Base-by-base conservation (phyloP, 2,888 invertebrate species). In the Julus scandinavius region DNA sequence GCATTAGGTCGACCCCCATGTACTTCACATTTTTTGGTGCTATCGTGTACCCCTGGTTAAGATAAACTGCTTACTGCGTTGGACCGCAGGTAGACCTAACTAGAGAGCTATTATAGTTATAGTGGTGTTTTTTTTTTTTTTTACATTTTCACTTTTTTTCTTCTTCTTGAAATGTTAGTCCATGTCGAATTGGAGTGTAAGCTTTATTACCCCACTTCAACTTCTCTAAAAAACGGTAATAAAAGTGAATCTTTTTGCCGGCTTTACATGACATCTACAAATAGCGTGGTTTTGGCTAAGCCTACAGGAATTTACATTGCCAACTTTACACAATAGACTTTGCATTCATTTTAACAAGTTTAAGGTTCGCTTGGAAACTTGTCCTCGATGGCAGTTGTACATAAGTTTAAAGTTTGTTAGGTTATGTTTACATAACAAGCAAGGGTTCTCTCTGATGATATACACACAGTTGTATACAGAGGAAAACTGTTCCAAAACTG, bases 1-100 rank as follows among this genome's bases (percentile, higher is more conserved):
- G 80, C 80, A 80, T 80, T 80, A 80, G 13, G 38, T 80, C 80
- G 80, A 80, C 80, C 80, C 38, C 80, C 38, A 38, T 80, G 80
- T 15, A 80, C 80, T 80, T 40, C 80, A 80, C 80, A 80, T 80
- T 80, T 80, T 45, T 80, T 80, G 80, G 38, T 38, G 38, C 80
- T 80, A 72, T 72, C 72, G 29, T 72, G 15, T 15, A 38, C 80
- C 38, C 80, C 13, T 80, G 15, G 38, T 80, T 80, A 80, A 80
- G 80, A 80, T 80, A 80, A 80, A 80, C 38, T 80, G 80, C 80
- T 80, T 13, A 40, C 80, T 80, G 80, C 80, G 38, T 38, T 38
- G 80, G 80, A 38, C 29, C 38, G 38, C 80, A 80, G 80, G 80
- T 80, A 80, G 80, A 1, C 80, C 38, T 38, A 7, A 80, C 80